Conservation (phyloP, 2,113 vertebrate genomes). For the Tychaedon coryphoeus region DNA sequence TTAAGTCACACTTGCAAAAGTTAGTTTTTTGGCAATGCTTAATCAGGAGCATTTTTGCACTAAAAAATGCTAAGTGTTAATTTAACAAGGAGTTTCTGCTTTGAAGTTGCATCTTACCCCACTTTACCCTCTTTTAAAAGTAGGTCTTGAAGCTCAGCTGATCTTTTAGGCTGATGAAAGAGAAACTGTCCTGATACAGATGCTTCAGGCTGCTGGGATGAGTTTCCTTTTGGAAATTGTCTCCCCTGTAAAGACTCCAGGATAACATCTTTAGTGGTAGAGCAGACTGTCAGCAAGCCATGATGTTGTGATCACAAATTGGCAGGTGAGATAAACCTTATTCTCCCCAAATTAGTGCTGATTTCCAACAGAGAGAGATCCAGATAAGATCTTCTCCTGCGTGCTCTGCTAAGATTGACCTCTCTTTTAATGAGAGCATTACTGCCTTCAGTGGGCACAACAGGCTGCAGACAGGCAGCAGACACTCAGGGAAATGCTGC, state of each 20-base stretch:
- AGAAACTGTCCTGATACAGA: not conserved
- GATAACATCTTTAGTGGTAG: not conserved
- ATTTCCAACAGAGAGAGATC: not conserved
- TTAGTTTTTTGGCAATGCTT: not conserved
- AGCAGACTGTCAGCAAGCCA: not conserved
- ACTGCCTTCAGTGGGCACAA: not conserved
- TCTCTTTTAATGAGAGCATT: not conserved
- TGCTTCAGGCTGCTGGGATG: not conserved
- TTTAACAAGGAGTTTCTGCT: not conserved
- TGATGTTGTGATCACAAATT: not conserved
- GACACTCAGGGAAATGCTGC: not conserved
- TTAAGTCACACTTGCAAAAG: not conserved
- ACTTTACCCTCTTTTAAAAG: not conserved
- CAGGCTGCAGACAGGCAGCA: slow-evolving; percentile 32
- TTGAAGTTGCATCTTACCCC: not conserved
- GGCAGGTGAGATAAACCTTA: not conserved
- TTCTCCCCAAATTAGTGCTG: not conserved
- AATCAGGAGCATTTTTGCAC: not conserved
- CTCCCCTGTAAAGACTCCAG: not conserved
- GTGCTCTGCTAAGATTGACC: not conserved
- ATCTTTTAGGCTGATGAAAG: not conserved
- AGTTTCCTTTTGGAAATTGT: not conserved
- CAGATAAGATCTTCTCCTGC: not conserved
- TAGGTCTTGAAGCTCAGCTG: not conserved
- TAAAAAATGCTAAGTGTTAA: not conserved